Evolutionary conservation across 2,113 vertebrate genomes (phyloP), one percentile per base, ranked within the genome.

Genomic region (Eptesicus fuscus): DNA sequence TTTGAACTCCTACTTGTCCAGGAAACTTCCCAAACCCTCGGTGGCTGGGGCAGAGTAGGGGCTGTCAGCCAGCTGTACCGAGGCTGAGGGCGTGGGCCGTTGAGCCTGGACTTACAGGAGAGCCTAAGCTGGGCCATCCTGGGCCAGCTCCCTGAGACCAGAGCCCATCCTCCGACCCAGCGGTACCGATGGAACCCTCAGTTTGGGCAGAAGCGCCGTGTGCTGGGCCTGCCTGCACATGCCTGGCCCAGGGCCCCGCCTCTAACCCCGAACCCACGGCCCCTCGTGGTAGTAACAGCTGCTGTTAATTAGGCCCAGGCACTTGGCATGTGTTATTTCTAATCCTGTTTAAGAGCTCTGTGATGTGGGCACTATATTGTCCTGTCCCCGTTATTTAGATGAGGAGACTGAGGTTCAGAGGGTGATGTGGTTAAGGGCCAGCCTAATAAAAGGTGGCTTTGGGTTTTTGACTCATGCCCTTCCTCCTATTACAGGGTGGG

Each of bases 141-240:
- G 9, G 71, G 9, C 25, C 42, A 13, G 56, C 61, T 42, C 7
- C 25, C 70, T 30, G 63, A 40, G n/a, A 5, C 83, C 7, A 22
- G 67, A 30, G 83, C 79, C 32, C 22, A 1, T 49, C 35, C 32
- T 28, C 18, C 47, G 18, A 2, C 7, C 74, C 25, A 4, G 40
- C 35, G 44, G 56, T 28, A 23, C 65, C 42, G 42, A 6, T 12
- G 37, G 51, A n/a, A 70, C 25, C 32, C 77, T 80, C 30, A 25
- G 35, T 78, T 47, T 77, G 71, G 94, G 28, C 40, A 59, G 32
- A 3, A 35, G 32, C 42, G 59, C 28, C 13, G 0, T 40, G 0
- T n/a, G 7, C n/a, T 28, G 20, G 9, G 2, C 9, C 1, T 70
- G 83, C 42, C n/a, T 32, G 16, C 7, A 1, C 9, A 0, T 56